Base-by-base conservation (phyloP, 2,888 invertebrate genomes). In the Watsonalla cultraria region DNA sequence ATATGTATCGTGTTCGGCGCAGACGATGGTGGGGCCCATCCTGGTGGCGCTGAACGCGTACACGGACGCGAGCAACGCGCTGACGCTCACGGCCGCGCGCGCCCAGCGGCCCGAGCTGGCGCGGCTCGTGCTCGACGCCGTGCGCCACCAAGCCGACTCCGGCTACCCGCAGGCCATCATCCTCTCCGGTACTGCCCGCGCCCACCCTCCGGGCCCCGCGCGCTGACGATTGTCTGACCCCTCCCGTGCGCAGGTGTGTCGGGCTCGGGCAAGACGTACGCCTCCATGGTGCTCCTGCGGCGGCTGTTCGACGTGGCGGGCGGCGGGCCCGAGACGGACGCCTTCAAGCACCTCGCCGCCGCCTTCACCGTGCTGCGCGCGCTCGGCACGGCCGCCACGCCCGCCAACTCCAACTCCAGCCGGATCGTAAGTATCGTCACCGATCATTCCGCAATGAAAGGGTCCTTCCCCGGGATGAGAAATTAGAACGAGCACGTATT, bases 111-210 rank as follows among this genome's bases (percentile, higher is more conserved):
- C 95, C n/a, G 96, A 97, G 84, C 92, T 98, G 65, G 94, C 96
- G 81, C 94, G 95, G 80, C 96, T 98, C 54, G 97, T 98, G 54
- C 95, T 96, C 86, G 97, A 97, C 91, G 97, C 97, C 50, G 96
- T 98, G 66, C 92, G 97, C 61, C 97, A 97, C 87, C 97, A 98
- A 89, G 96, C 96, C 54, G 98, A 98, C 92, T 97, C 97, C 63
- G 98, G 98, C 67, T 98, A 97, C 89, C 98, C 98, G 55, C 98
- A 98, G 89, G 97, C 98, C 67, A 96, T 98, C 74, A 97, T 98
- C 65, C 92, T 98, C 54, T 98, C 96, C 62, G 97, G 97, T 93
- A 50, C 62, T 97, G 97, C 93, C 48, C 42, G 45, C 15, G n/a
- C 35, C 24, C 13, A 35, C 45, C 37, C 8, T 15, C 37, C 47